Conservation (phyloP, 2,113 vertebrate genomes). For the Vicugna pacos region DNA sequence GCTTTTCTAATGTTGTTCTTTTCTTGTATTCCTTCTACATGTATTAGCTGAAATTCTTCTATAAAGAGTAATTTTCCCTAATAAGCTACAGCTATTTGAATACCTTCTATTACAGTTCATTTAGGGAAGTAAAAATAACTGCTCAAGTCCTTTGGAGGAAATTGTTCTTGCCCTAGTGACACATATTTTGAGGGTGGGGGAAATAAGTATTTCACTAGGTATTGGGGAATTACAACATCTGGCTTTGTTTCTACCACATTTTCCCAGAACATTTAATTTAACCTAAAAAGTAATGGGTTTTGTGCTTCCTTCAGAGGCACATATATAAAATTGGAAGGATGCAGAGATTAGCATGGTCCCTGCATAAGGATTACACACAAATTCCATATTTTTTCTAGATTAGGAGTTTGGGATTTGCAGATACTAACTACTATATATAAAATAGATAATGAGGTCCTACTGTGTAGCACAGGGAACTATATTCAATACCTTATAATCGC, state of each 20-base stretch:
- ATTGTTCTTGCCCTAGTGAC: not conserved
- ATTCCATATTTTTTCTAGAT: too few species aligned
- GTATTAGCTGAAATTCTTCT: constrained; percentile 6
- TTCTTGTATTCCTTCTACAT: not conserved
- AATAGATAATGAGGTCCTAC: too few species aligned
- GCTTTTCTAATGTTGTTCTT: not conserved
- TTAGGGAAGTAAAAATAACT: not conserved
- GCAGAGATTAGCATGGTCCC: too few species aligned
- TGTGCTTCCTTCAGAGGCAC: too few species aligned
- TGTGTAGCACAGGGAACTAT: too few species aligned
- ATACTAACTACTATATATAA: too few species aligned
- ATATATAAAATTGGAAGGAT: too few species aligned
- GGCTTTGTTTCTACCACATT: not conserved
- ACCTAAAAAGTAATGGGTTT: not conserved
- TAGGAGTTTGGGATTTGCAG: too few species aligned
- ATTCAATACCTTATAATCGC: too few species aligned
- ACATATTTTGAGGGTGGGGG: accelerated
- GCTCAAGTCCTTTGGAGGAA: not conserved
- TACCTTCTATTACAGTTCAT: not conserved
- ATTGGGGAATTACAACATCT: not conserved
- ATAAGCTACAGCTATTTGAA: not conserved
- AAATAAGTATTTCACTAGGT: not conserved
- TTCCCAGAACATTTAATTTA: not conserved
- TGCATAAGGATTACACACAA: too few species aligned
- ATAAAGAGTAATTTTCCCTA: not conserved